Evolutionary conservation across 2,797 vertebrate genomes (phyloP).

Genomic region (Prionace glauca): DNA sequence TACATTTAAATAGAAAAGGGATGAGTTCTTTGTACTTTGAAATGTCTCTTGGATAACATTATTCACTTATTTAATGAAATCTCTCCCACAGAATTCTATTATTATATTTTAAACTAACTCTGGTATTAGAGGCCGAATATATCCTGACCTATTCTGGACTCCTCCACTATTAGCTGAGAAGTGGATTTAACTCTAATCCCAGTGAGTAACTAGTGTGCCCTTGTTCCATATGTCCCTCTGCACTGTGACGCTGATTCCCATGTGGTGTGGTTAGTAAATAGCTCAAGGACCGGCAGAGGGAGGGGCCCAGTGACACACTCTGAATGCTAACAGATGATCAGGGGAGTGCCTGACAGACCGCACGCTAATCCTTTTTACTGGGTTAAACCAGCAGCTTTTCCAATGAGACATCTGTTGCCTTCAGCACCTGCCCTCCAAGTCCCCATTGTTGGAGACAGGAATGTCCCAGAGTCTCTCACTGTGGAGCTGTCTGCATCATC

Average conservation of each 20-base stretch:
- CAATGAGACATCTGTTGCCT: neutral
- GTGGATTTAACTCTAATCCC: conserved; percentile 48
- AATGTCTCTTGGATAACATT: neutral
- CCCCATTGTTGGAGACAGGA: neutral
- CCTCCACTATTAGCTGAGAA: conserved; percentile 46
- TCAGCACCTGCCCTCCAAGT: neutral
- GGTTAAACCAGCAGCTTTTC: conserved; percentile 41
- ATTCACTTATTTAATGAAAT: neutral
- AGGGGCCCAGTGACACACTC: neutral
- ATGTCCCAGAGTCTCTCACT: neutral
- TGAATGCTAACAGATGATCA: neutral
- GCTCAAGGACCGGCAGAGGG: conserved; percentile 34
- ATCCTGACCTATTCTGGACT: neutral
- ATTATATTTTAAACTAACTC: neutral
- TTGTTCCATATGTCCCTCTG: conserved; percentile 60
- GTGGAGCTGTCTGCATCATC: neutral
- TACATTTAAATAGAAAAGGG: neutral
- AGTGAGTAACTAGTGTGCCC: conserved; percentile 47
- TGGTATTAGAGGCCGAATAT: neutral
- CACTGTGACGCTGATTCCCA: conserved; percentile 42
- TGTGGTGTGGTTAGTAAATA: conserved; percentile 24
- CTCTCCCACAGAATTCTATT: neutral
- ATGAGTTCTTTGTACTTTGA: neutral
- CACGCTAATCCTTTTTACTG: conserved; percentile 41
- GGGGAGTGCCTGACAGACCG: neutral